Percentiles rank a stretch among this genome's conserved stretches.
Conservation (phyloP, 2,888 invertebrate genomes). For the Tryphoninae sp. region DNA sequence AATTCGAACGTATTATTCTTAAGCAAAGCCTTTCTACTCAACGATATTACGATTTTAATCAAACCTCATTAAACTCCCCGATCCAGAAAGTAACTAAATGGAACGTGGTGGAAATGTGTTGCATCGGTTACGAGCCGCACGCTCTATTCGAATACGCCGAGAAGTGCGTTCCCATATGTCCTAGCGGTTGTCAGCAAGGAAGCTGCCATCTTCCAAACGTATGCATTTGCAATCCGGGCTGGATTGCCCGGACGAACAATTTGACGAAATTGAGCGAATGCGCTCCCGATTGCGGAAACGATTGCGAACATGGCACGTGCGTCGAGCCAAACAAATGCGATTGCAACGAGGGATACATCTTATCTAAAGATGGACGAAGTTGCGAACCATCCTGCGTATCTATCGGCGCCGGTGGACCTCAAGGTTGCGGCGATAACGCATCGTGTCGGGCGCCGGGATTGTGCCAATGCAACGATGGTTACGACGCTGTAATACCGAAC, state of each 20-base stretch:
- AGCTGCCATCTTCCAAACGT: constrained; percentile 48
- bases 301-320: constrained; percentile 81
- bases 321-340: constrained; percentile 76
- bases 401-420: background rate
- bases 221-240: constrained; percentile 59
- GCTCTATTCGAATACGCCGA: background rate
- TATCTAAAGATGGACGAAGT: constrained; percentile 37
- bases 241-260: constrained; percentile 17
- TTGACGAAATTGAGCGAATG: constrained; percentile 67
- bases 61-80: too few species aligned
- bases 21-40: background rate
- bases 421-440: constrained; percentile 36
- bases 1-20: too few species aligned
- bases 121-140: constrained; percentile 53
- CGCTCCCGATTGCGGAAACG: constrained; percentile 74
- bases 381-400: constrained; percentile 46
- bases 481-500: background rate
- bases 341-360: constrained; percentile 77
- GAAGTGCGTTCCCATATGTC: constrained; percentile 56
- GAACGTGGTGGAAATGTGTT: constrained; percentile 52
- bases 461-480: constrained; percentile 59
- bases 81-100: constrained; percentile 55
- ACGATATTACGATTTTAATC: background rate
- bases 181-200: constrained; percentile 50
- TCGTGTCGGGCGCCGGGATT: constrained; percentile 39